Base-by-base conservation (phyloP, 2,888 invertebrate genomes). In the Agrilus mali region DNA sequence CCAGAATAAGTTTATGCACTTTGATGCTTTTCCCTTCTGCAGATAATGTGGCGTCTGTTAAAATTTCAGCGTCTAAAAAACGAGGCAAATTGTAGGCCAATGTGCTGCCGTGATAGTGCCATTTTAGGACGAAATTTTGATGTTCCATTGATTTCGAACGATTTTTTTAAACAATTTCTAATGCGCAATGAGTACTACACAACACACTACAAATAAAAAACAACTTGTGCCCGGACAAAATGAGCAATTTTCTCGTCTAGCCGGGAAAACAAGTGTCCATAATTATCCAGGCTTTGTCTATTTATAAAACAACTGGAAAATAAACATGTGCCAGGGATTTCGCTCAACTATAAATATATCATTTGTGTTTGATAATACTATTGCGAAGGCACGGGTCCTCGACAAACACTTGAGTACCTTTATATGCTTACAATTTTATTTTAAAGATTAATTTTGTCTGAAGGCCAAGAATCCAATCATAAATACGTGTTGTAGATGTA, bases 11-110 rank as follows among this genome's bases (percentile, higher is more conserved):
- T 57, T 81, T 78, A 66, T 92, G 92, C 2, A 90, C 92, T 56
- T 81, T 81, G 52, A 92, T 71, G n/a, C 82, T 80, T 47, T 84
- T 79, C 16, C 87, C 86, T 54, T 83, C 86, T 5, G 89, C 89
- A 50, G 86, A 86, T 38, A 92, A 71, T 10, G 89, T 90, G 39
- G 90, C 87, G 66, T 90, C 89, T 43, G 88, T 85, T 56, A 89
- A 72, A 63, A 86, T 78, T 53, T 87, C 87, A 43, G 82, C 80
- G 57, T 82, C 82, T 53, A 88, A 71, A 59, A 88, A 74, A 51
- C 81, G 78, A 36, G 86, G 84, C 58, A 88, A 70, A 43, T 85
- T 84, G 55, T 82, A 82, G 48, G 87, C 71, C 38, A 88, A 72
- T 4, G 66, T 65, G 13, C 60, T 52, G 51, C 65, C 64, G 52